phyloP scores from a whole-genome alignment of 2,113 vertebrate genomes.

The Geococcyx californianus region DNA sequence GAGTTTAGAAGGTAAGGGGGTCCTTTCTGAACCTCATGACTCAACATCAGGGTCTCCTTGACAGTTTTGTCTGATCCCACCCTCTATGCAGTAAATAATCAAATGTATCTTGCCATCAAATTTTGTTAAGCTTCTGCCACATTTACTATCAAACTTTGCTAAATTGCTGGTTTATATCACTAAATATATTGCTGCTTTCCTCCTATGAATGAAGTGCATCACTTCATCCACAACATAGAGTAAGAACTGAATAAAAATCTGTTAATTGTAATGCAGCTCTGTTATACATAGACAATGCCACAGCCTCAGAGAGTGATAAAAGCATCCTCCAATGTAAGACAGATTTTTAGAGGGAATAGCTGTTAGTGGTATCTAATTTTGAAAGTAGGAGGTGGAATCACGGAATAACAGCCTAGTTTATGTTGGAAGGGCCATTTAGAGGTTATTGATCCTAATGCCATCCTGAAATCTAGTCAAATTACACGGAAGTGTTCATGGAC shows the following conservation, averaged over 20 bases:
- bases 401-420: background rate
- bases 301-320: background rate
- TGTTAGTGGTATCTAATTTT: background rate
- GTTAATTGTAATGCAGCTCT: background rate
- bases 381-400: background rate
- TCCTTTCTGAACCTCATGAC: too few relatives aligned
- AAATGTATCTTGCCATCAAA: too few relatives aligned
- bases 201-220: too few relatives aligned
- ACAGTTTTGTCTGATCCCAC: too few relatives aligned
- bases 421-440: background rate
- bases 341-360: fast-evolving
- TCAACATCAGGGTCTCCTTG: too few relatives aligned
- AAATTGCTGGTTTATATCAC: too few relatives aligned
- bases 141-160: too few relatives aligned
- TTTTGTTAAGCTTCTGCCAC: too few relatives aligned
- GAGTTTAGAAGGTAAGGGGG: too few relatives aligned
- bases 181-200: too few relatives aligned
- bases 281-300: background rate
- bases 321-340: background rate
- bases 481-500: background rate
- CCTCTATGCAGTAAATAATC: too few relatives aligned
- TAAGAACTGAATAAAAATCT: background rate
- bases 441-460: fast-evolving
- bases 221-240: too few relatives aligned
- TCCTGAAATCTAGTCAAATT: background rate